Percentiles rank a stretch among this genome's conserved stretches.
Conservation (phyloP, 2,888 invertebrate genomes). For the Eupithecia centaureata region DNA sequence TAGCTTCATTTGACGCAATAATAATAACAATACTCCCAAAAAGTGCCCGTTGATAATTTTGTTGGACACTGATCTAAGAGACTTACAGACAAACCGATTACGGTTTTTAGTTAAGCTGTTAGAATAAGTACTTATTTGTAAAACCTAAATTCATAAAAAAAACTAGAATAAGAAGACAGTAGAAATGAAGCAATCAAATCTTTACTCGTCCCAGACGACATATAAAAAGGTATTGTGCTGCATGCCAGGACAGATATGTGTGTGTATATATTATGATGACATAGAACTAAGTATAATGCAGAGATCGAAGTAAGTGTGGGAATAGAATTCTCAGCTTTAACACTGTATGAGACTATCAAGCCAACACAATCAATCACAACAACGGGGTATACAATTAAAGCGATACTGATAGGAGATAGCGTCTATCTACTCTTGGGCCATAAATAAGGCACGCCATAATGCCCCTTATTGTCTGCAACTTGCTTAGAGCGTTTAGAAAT, state of each 20-base stretch:
- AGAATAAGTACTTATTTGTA: no score
- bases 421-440: slow-evolving; percentile 39
- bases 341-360: slow-evolving; percentile 2
- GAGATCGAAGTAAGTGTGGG: not conserved
- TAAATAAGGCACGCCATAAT: slow-evolving; percentile 43
- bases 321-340: slow-evolving; percentile 9
- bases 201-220: not conserved
- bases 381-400: slow-evolving; percentile 29
- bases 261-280: not conserved
- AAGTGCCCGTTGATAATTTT: no score
- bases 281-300: not conserved
- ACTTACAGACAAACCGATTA: no score
- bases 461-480: slow-evolving; percentile 50
- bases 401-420: slow-evolving; percentile 27
- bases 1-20: no score
- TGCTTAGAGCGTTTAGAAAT: slow-evolving; percentile 65
- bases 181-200: not conserved
- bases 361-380: slow-evolving; percentile 22
- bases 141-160: no score
- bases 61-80: no score
- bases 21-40: no score
- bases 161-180: not conserved
- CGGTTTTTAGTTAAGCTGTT: no score
- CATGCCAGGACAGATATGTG: not conserved
- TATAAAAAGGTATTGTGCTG: not conserved